Evolutionary conservation across 2,113 vertebrate genomes (phyloP), one percentile per base, ranked within the genome.

Genomic region (Pelodiscus sinensis): DNA sequence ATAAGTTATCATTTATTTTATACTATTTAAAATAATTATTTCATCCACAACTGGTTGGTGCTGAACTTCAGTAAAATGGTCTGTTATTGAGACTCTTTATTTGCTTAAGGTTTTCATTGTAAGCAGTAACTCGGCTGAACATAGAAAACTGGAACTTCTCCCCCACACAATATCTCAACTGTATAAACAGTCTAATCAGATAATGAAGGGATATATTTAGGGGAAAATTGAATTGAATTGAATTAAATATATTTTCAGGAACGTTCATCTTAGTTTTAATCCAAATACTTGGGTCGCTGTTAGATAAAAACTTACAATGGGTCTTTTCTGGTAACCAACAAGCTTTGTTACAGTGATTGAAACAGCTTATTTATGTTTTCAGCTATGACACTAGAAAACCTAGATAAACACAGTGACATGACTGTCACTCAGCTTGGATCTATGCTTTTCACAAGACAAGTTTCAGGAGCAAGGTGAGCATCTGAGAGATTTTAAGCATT

Each of bases 361-460:
- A 52, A 6, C 87, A 55, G 73, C 11, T 44, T 75, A 77, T 95
- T 65, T 95, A 38, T 79, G 94, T 73, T 89, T 96, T 90, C 91
- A 99, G 99, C 99, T 16, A 96, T 99, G 98, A 99, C 99, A 15
- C 97, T 99, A 92, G 97, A 97, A 83, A 97, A 97, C 82, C 97
- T 99, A 51, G 98, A 98, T 97, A 95, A 97, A n/a, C 91, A 93
- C 25, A 94, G 90, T 21, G 96, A 96, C 84, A 97, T 90, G 92
- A 98, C 98, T 14, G 97, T 99, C 96, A 99, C 99, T 44, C 98
- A 99, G 82, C 98, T 99, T 78, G 99, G 99, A 96, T 99, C 99
- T 65, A 99, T 99, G 99, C 97, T 99, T 95, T 99, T 99, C 97
- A 99, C 99, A 84, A 98, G 99, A 96, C 99, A 99, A 87, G 99